Evolutionary conservation across 2,797 vertebrate genomes (phyloP).

Genomic region (Tiaroga cobitis): DNA sequence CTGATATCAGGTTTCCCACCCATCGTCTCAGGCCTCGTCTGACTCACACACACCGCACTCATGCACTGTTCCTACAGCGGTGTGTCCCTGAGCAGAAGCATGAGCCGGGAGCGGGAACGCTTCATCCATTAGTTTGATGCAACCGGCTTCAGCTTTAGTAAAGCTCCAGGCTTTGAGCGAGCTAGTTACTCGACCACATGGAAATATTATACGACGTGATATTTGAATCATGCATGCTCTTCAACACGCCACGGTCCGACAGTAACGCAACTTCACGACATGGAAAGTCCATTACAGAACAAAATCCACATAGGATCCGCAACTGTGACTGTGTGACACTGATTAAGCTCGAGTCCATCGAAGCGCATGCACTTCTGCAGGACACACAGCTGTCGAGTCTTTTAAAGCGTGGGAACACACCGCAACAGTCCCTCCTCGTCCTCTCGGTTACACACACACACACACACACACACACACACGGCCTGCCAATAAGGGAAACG

Average conservation of each 20-base stretch:
- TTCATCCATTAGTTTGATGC: not conserved
- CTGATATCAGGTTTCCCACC: not conserved
- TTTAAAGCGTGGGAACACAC: not conserved
- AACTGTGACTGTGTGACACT: not conserved
- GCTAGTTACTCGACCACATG: not conserved
- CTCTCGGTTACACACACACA: slow-evolving; percentile 6
- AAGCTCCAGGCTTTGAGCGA: not conserved
- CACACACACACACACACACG: not conserved
- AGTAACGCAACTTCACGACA: not conserved
- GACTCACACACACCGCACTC: not conserved
- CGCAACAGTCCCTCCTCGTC: slow-evolving; percentile 3
- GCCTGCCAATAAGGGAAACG: slow-evolving; percentile 46
- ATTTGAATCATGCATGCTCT: not conserved
- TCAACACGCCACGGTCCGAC: not conserved
- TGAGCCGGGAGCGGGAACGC: no score
- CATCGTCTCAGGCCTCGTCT: not conserved
- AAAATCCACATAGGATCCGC: no score
- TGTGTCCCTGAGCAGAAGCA: no score
- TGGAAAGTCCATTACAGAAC: not conserved
- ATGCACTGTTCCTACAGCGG: no score
- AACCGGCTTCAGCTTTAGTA: not conserved
- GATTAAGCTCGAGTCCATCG: not conserved
- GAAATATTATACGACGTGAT: not conserved
- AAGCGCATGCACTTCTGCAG: not conserved
- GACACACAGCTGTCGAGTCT: not conserved